Evolutionary conservation across 2,113 vertebrate genomes (phyloP), one percentile per base, ranked within the genome.

Genomic region (Xiphophorus couchianus): DNA sequence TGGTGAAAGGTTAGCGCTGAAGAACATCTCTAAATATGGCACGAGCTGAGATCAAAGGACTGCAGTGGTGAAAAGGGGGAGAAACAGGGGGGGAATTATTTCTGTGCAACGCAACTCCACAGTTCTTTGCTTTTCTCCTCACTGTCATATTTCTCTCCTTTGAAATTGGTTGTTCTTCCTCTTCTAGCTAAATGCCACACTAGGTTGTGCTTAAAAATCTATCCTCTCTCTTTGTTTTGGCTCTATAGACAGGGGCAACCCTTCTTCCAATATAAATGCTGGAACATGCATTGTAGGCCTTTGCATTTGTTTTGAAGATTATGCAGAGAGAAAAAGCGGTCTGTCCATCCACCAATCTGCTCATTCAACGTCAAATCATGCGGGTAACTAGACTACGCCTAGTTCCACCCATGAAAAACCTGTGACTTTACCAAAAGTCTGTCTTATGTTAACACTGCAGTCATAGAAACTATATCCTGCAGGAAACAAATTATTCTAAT

Each of bases 31-130:
- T 84, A 84, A 86, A 89, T 88, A 79, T 85, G 86, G 72, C 73
- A 80, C 82, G 77, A 86, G 72, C 83, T 89, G 60, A 88, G 86
- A 91, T 89, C 80, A 90, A 92, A 91, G 79, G 60, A 82, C 74
- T 71, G 71, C 17, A 44, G 78, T 64, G 73, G 73, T 69, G 11
- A 73, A 79, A 66, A 79, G 3, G 74, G 70, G 77, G 74, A 58
- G 63, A 67, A 67, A 70, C 60, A 75, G 39, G 64, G 48, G 68
- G 67, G 72, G 54, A 65, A 79, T 22, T 33, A 80, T 67, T 72
- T 64, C 60, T 4, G 12, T 62, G 44, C 61, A 78, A 81, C 63
- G 78, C 76, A 83, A 64, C 69, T 70, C 63, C 71, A 37, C 27
- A 76, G 74, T 69, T n/a, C 51, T 70, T 64, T 66, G 37, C 19